Evolutionary conservation across 2,113 vertebrate species (phyloP), one percentile per base, ranked within the genome.

Genomic region (Oncorhynchus gorbuscha): DNA sequence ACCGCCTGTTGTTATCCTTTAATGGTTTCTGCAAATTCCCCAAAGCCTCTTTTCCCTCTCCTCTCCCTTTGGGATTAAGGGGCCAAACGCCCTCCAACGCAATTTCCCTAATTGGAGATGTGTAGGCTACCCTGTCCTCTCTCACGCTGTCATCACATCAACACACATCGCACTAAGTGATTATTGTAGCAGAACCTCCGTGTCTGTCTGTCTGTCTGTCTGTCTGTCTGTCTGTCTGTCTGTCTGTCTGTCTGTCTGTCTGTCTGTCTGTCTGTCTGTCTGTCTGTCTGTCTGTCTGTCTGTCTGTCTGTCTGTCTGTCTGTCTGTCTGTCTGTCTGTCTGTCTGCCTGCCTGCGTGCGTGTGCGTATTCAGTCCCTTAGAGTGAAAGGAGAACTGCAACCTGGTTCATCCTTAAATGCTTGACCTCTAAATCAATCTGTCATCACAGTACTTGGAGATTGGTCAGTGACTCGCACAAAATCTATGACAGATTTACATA

Each of bases 91-190:
- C 75, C 39, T 16, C 16, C 12, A 51, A n/a, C 75, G 78, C 86
- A 88, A 88, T 90, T 91, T 88, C 76, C 81, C 71, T 88, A 88
- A 91, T 88, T 88, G 32, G 62, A 24, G 5, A n/a, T 26, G n/a
- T 24, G 7, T 64, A n/a, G 9, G 73, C 9, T 45, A 3, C 39
- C 39, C 9, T 45, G 39, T 11, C 39, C 73, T 81, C 87, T 76
- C 79, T 84, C 79, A 72, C 73, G 75, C 76, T 82, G 83, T 84
- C 86, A 87, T 87, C 82, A 89, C 83, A 89, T 87, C 80, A 86
- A 78, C 74, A 71, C 75, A 85, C 87, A 86, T 81, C 76, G 76
- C 78, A 48, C 77, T 74, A 73, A 87, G 81, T 82, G 84, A 88
- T 88, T 89, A 83, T 86, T 84, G 83, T 82, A 72, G 58, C 73